Evolutionary conservation across 2,113 vertebrate species (phyloP).

Genomic region (Anser brachyrhynchus): DNA sequence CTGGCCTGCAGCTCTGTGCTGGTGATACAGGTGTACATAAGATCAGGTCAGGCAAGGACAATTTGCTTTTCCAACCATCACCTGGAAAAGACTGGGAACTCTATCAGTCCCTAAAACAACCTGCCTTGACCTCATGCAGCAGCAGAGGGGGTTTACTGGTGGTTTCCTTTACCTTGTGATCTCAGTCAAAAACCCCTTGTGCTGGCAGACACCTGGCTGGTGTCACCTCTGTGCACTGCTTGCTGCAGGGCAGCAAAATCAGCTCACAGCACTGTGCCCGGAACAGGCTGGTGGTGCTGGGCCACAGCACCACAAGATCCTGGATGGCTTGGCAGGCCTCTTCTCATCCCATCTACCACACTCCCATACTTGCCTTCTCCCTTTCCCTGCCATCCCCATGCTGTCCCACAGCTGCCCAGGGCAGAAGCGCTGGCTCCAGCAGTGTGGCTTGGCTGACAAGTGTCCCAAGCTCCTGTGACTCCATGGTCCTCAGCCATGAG

Average conservation of each 20-base stretch:
- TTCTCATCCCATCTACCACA: not conserved
- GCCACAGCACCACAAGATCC: not conserved
- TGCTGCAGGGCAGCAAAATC: rapidly evolving
- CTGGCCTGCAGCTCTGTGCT: not conserved
- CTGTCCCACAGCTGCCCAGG: rapidly evolving
- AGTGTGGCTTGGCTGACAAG: rapidly evolving
- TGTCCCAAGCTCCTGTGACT: rapidly evolving
- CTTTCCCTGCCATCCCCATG: not conserved
- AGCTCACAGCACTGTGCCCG: rapidly evolving
- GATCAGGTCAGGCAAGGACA: not conserved
- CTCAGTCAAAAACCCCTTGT: not conserved
- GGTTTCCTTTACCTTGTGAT: not conserved
- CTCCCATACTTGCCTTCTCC: not conserved
- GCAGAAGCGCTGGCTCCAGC: not conserved
- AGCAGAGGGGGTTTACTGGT: not conserved
- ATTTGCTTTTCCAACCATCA: not conserved
- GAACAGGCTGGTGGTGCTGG: not conserved
- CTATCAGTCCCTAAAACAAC: not conserved
- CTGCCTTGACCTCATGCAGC: not conserved
- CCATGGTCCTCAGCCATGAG: not conserved
- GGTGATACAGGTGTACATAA: not conserved
- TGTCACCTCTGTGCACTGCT: rapidly evolving
- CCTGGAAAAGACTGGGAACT: not conserved
- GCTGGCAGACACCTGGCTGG: not conserved
- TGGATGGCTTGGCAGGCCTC: not conserved